Evolutionary conservation across 2,888 invertebrate species (phyloP).

Genomic region (Leptinotarsa juncta): DNA sequence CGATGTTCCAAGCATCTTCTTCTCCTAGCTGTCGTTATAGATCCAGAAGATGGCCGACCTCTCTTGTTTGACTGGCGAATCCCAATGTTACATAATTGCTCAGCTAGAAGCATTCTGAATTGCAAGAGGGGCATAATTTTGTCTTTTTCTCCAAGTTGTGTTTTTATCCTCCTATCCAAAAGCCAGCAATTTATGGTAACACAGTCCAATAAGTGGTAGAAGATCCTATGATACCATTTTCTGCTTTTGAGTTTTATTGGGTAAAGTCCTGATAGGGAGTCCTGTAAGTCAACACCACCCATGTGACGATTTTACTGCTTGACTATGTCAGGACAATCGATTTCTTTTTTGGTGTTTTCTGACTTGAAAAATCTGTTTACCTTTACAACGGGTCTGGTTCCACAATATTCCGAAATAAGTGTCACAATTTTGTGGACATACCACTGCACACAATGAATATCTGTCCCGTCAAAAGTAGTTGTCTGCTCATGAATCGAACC

Average conservation of each 20-base stretch:
- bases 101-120: slow-evolving; percentile 20
- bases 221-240: slow-evolving; percentile 32
- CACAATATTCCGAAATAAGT: slow-evolving; percentile 28
- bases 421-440: slow-evolving; percentile 18
- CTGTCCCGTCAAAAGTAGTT: slow-evolving; percentile 15
- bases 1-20: slow-evolving; percentile 21
- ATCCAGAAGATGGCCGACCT: slow-evolving; percentile 24
- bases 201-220: slow-evolving; percentile 26
- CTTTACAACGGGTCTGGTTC: slow-evolving; percentile 15
- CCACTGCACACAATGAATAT: slow-evolving; percentile 25
- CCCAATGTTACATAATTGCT: slow-evolving; percentile 17
- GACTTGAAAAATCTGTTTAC: slow-evolving; percentile 29
- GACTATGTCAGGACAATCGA: slow-evolving; percentile 26
- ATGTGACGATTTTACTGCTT: slow-evolving; percentile 27
- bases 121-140: slow-evolving; percentile 13
- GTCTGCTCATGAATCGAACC: slow-evolving; percentile 22
- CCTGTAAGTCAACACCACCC: slow-evolving; percentile 30
- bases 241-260: slow-evolving; percentile 30
- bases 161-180: slow-evolving; percentile 16
- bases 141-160: slow-evolving; percentile 13
- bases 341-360: slow-evolving; percentile 21
- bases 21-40: slow-evolving; percentile 24
- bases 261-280: slow-evolving; percentile 28
- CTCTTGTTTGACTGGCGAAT: slow-evolving; percentile 17
- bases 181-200: slow-evolving; percentile 15